Percentiles rank a stretch among this genome's conserved stretches.
Evolutionary conservation across 2,113 vertebrate genomes (phyloP).

Genomic region (Trogon surrucura): DNA sequence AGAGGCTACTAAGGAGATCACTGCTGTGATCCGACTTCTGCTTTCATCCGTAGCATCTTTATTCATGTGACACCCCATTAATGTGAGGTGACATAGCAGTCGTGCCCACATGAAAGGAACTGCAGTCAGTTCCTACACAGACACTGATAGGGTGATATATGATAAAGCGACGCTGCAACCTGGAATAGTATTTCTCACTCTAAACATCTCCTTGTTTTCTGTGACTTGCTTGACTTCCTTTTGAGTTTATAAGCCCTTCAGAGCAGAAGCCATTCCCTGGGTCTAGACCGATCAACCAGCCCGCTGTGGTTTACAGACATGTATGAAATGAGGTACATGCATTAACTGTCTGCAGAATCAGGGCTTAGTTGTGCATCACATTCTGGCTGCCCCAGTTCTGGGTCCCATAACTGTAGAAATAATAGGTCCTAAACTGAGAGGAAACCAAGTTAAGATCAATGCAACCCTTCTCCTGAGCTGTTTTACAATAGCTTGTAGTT

Average conservation of each 20-base stretch:
- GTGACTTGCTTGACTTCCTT: neutral
- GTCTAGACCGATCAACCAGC: neutral
- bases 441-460: neutral
- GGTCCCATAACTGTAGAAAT: neutral
- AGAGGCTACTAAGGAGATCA: neutral
- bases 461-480: neutral
- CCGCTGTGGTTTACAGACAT: rapidly evolving
- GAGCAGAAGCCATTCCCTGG: neutral
- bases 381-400: neutral
- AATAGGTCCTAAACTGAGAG: neutral
- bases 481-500: neutral
- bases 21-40: neutral
- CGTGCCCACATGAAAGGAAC: neutral
- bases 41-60: neutral
- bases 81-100: neutral
- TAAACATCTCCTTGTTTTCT: neutral
- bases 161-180: neutral
- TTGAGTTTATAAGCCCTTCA: neutral
- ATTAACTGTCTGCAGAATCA: neutral
- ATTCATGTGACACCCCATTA: neutral
- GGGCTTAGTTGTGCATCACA: neutral
- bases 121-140: neutral
- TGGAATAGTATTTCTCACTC: neutral
- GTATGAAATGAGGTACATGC: neutral
- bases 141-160: neutral